These are phyloP conservation scores for Epiblema foenella DNA, from an alignment of 2,888 invertebrate species.

Conservation along the genomic window DNA sequence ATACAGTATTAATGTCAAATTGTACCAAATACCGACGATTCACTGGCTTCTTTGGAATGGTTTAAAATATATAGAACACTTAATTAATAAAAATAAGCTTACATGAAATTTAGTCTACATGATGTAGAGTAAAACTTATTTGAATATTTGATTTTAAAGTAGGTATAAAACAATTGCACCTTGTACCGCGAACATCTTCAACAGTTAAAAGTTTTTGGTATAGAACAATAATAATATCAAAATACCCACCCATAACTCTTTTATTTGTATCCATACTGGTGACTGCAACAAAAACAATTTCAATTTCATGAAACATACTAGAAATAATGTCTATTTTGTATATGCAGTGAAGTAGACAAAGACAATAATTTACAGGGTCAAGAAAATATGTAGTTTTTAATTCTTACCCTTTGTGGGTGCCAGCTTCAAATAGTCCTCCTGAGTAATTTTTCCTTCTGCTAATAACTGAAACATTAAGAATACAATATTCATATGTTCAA, in stretches of 20 bases:
- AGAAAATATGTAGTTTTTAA: not conserved
- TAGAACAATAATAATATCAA: not conserved
- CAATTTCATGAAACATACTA: slow-evolving; percentile 6
- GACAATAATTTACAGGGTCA: slow-evolving; percentile 16
- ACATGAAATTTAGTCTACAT: too few species aligned
- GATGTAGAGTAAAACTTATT: not conserved
- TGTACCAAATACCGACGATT: not conserved
- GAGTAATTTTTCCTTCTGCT: slow-evolving; percentile 77
- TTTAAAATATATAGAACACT: too few species aligned
- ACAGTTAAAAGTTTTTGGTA: not conserved
- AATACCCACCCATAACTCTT: slow-evolving; percentile 68
- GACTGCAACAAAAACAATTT: slow-evolving; percentile 62
- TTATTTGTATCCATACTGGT: slow-evolving; percentile 60
- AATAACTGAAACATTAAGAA: slow-evolving; percentile 75
- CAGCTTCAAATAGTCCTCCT: slow-evolving; percentile 77
- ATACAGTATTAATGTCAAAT: not conserved
- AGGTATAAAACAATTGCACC: not conserved
- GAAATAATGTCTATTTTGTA: not conserved
- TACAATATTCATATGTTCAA: slow-evolving; percentile 26
- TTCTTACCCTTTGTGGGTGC: slow-evolving; percentile 76
- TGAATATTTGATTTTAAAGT: not conserved
- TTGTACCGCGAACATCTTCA: not conserved
- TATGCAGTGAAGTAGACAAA: not conserved
- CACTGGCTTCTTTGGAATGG: slow-evolving; percentile 2
- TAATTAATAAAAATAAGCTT: too few species aligned